Evolutionary conservation across 2,888 invertebrate genomes (phyloP), one percentile per base, ranked within the genome.

Genomic region (Pristionchus entomophagus): DNA sequence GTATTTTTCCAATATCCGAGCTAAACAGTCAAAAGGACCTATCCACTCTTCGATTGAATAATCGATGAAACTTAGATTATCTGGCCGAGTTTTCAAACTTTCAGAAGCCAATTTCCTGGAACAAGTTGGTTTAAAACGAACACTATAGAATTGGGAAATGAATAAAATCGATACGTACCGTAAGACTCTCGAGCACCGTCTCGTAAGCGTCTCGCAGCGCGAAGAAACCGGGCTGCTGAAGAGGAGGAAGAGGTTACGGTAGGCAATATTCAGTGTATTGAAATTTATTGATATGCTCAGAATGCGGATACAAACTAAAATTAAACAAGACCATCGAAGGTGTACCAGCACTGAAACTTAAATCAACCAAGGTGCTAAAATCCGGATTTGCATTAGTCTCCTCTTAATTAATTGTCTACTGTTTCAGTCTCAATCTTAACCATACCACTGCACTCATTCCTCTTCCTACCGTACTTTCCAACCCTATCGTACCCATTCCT

Each of bases 221-320:
- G 83, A 83, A 83, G 65, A 83, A 83, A 49, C 83, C 83, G 26
- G 59, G 83, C 14, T 26, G 62, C 83, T 83, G 59, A 38, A 83
- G 41, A 12, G 1, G 26, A 65, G 26, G 12, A 59, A 59, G 2
- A 5, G 22, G 29, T 26, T 19, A 59, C 8, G 8, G 59, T 19
- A 5, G 5, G 2, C 38, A 22, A 62, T 29, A 62, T 5, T 19
- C 22, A 0, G n/a, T n/a, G n/a, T n/a, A n/a, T n/a, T n/a, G n/a
- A n/a, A n/a, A n/a, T n/a, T n/a, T n/a, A n/a, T n/a, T n/a, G n/a
- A n/a, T n/a, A n/a, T n/a, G n/a, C n/a, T n/a, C n/a, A n/a, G n/a
- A n/a, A n/a, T 12, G 19, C 59, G 59, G 26, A n/a, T 59, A 14
- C 29, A 59, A n/a, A n/a, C 2, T 29, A 26, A n/a, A 59, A 26